Evolutionary conservation across 2,888 invertebrate species (phyloP), one percentile per base, ranked within the genome.

Genomic region (Achlya flavicornis): DNA sequence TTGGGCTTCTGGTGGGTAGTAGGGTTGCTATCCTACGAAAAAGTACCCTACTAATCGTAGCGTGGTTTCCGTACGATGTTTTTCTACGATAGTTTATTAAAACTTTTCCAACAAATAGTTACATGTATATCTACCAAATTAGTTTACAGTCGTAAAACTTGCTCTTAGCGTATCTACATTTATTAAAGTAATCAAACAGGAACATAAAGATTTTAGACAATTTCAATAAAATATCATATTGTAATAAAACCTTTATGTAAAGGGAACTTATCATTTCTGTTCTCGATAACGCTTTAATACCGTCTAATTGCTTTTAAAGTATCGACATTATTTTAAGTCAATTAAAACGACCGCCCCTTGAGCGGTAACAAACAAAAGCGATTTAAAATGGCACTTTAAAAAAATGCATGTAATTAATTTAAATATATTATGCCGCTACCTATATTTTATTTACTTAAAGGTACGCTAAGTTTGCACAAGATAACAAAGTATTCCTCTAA

Each of bases 321-420:
- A 38, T 53, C 59, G 33, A 63, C 53, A 53, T 63, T 59, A 58
- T 58, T 63, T 76, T 72, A 69, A 72, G 71, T 69, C 74, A 77
- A 78, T 80, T 80, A 79, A 74, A 69, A 67, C 70, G 75, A 69
- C 76, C 75, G 74, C 75, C 76, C 76, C 59, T 3, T 35, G 48
- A 53, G 58, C 58, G 35, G 53, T 14, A 58, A 69, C 66, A 68
- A 72, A 67, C 66, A 65, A 66, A 64, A 38, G 63, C 19, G 19
- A 53, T 46, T 46, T 64, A 65, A 61, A 63, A 63, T 53, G 62
- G 43, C 41, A 62, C 41, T 62, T 64, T 26, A 26, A 66, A 69
- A 71, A 66, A 66, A 64, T 65, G 46, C 57, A 59, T 64, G 64
- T 63, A 48, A 65, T 61, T 61, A 65, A 65, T 65, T 62, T 14